Evolutionary conservation across 2,113 vertebrate species (phyloP).

Genomic region (Laticauda colubrina): DNA sequence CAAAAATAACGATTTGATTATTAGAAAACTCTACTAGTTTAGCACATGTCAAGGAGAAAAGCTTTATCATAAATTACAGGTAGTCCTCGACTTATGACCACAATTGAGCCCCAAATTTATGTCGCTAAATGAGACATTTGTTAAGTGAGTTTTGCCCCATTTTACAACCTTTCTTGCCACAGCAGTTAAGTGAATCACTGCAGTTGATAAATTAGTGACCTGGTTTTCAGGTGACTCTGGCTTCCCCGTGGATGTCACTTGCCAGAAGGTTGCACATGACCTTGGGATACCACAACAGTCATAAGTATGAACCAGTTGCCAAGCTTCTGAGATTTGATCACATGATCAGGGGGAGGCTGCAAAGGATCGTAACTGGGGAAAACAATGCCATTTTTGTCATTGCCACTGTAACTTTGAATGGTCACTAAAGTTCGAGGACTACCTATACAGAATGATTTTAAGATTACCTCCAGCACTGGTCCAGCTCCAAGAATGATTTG

Average conservation of each 20-base stretch:
- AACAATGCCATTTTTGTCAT: neutral
- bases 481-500: constrained; percentile 98
- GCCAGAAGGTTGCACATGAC: neutral
- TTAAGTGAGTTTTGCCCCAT: neutral
- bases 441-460: neutral
- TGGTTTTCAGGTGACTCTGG: neutral
- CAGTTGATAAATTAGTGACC: neutral
- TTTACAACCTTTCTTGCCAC: neutral
- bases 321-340: neutral
- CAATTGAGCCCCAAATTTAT: neutral
- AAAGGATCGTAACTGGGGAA: neutral
- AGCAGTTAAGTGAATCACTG: neutral
- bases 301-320: neutral
- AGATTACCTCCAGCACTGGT: constrained; percentile 94
- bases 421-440: neutral
- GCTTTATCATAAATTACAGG: constrained; percentile 4
- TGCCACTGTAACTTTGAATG: neutral
- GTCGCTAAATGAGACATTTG: neutral
- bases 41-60: neutral
- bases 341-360: neutral
- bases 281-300: neutral
- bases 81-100: neutral
- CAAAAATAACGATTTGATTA: neutral
- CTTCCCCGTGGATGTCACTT: neutral
- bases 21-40: neutral